These are phyloP conservation scores for Esox lucius DNA, from an alignment of 2,797 vertebrate genomes.

Conservation along the genomic window DNA sequence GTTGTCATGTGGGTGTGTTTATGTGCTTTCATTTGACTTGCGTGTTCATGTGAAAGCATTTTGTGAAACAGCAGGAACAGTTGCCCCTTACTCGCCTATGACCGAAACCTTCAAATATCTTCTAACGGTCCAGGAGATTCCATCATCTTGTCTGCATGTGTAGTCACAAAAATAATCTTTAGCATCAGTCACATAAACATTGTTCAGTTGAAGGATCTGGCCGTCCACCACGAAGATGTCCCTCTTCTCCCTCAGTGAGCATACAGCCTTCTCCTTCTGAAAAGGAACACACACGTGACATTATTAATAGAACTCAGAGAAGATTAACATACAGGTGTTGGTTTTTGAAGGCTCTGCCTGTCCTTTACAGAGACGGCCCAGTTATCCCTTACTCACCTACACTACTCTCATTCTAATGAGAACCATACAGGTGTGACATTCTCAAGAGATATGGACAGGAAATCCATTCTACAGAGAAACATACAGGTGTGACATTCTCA, in stretches of 20 bases:
- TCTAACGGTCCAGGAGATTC: conserved; percentile 53
- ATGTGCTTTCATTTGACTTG: not conserved
- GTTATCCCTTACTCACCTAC: too few relatives aligned
- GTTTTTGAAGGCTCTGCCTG: too few relatives aligned
- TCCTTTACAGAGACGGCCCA: too few relatives aligned
- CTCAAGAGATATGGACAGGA: too few relatives aligned
- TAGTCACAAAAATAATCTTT: conserved; percentile 61
- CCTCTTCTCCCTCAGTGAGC: fast-evolving
- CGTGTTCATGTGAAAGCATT: not conserved
- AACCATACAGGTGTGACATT: not conserved
- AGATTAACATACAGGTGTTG: too few relatives aligned
- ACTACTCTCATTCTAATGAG: not conserved
- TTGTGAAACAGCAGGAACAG: not conserved
- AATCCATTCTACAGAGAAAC: too few relatives aligned
- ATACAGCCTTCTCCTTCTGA: conserved; percentile 27
- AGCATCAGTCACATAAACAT: conserved; percentile 27
- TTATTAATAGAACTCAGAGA: too few relatives aligned
- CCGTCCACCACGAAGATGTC: fast-evolving
- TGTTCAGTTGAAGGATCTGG: conserved; percentile 19
- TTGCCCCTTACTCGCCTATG: conserved; percentile 50
- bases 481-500: too few relatives aligned
- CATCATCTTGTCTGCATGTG: conserved; percentile 26
- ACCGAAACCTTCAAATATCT: conserved; percentile 46
- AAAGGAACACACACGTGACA: not conserved
- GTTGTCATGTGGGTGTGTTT: not conserved